A percentile compares a stretch with the other conserved stretches of the same genome.
Conservation (phyloP, 2,113 vertebrate species). For the Megaceryle torquata region DNA sequence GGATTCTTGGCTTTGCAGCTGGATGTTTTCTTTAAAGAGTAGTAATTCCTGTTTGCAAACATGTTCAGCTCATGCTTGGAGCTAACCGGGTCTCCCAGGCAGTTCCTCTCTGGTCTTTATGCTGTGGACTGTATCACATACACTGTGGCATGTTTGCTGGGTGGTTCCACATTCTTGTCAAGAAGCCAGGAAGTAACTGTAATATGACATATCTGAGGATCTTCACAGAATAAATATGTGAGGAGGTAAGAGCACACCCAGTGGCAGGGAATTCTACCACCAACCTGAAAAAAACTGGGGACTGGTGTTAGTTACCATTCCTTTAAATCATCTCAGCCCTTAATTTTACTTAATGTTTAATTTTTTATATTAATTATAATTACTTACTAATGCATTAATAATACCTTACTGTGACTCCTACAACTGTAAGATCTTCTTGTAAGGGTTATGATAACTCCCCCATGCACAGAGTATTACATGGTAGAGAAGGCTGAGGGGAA, state of each 20-base stretch:
- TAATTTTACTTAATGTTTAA: not conserved
- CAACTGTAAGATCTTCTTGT: not conserved
- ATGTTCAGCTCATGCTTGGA: not conserved
- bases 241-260: constrained; percentile 60
- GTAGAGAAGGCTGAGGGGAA: not conserved
- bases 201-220: constrained; percentile 50
- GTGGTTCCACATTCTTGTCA: not conserved
- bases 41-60: not conserved
- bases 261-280: constrained; percentile 73
- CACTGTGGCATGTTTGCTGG: not conserved
- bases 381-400: not conserved
- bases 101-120: not conserved
- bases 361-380: too few species aligned
- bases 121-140: not conserved
- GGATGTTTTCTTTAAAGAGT: not conserved
- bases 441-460: not conserved
- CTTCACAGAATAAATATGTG: constrained; percentile 61
- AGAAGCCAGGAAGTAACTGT: constrained; percentile 68
- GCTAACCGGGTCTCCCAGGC: not conserved
- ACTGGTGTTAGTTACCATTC: not conserved
- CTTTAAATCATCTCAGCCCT: not conserved
- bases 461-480: too few species aligned
- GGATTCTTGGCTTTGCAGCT: not conserved
- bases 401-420: not conserved
- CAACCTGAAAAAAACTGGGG: constrained; percentile 46